Evolutionary conservation across 1,140 invertebrate species (phyloP), one percentile per base, ranked within the genome.

Genomic region (Drosophila punjabiensis): DNA sequence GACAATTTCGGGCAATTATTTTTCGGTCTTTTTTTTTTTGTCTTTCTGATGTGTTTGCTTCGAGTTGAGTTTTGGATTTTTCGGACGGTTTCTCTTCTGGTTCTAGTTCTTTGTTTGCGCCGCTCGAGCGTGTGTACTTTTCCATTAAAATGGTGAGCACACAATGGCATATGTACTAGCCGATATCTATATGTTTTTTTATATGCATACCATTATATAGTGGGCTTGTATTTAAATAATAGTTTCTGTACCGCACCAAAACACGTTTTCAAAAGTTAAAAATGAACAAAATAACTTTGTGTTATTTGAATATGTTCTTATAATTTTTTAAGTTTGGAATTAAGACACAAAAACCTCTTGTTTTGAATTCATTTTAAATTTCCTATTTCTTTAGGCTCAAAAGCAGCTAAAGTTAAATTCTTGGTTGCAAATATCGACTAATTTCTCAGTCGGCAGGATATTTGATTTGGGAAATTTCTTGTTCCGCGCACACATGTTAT

Each of bases 1-100:
- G 68, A 79, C 53, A 71, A 70, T 81, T 85, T 70, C 59, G 32
- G 64, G 58, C 81, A 82, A 85, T 85, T 76, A 83, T 80, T 79
- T 58, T 73, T 81, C 59, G 35, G 60, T 64, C 56, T 41, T 75
- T 50, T 69, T 65, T 70, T 67, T 45, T 18, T 10, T 52, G 59
- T 52, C 50, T 67, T 68, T 62, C 53, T 81, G 76, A 76, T 66
- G 83, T 80, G 63, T 87, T 80, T 65, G 63, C 62, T 53, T 30
- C 32, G 61, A 45, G 55, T 62, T 64, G 47, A 71, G 41, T 70
- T 64, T 82, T 58, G 53, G 59, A 59, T 73, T 66, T 52, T 71
- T 58, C 41, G 16, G 53, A 28, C 37, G 39, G 55, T 28, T 58
- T 80, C 64, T 62, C 55, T 81, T 58, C 52, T 65, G 53, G 37